phyloP scores from a whole-genome alignment of 1,140 invertebrate species.

The Mizuhopecten yessoensis region DNA sequence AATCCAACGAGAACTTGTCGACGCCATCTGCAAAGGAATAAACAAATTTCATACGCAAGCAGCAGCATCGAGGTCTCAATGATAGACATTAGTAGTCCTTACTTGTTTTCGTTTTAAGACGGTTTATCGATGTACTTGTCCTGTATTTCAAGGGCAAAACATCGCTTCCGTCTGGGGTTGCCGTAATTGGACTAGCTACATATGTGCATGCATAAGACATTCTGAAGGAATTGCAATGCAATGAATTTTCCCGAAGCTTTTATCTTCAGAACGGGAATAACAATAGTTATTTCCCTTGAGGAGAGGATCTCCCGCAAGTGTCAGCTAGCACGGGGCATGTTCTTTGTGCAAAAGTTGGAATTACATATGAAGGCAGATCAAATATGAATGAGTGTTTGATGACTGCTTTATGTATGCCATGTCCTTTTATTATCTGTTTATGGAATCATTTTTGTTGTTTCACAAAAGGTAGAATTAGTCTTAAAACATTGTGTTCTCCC shows the following conservation, averaged over 20 bases:
- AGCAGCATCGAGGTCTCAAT: background rate
- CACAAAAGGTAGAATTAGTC: too few species aligned
- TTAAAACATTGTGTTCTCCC: too few species aligned
- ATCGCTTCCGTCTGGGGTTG: background rate
- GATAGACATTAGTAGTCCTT: too few species aligned
- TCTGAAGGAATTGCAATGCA: background rate
- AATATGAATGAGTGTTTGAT: too few species aligned
- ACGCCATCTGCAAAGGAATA: background rate
- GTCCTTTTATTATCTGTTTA: too few species aligned
- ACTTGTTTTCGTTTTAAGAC: too few species aligned
- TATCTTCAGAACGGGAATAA: background rate
- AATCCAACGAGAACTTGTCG: conserved; percentile 4
- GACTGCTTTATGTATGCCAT: too few species aligned
- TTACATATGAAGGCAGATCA: too few species aligned
- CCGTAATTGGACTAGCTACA: background rate
- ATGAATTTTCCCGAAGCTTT: background rate
- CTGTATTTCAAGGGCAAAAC: background rate
- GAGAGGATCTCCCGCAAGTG: background rate
- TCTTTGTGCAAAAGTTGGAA: too few species aligned
- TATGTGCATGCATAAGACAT: background rate
- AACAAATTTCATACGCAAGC: background rate
- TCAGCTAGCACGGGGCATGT: too few species aligned
- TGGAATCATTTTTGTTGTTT: too few species aligned
- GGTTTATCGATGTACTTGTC: background rate
- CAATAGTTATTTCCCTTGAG: background rate